Conservation (phyloP, 2,888 invertebrate species). For the Theodoxus fluviatilis region DNA sequence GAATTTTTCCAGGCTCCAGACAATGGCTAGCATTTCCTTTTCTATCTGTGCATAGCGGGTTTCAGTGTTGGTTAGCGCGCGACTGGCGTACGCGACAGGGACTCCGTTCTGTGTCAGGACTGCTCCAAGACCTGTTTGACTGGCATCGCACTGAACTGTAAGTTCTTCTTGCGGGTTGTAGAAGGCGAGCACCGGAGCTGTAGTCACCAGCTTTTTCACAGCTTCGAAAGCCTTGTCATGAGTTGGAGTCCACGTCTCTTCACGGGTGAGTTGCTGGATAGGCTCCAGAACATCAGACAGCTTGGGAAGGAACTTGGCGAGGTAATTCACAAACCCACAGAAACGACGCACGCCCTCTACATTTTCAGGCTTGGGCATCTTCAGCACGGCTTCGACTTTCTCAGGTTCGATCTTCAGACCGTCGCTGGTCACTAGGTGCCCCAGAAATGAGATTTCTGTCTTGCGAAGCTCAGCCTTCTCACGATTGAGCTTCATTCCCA, state of each 20-base stretch:
- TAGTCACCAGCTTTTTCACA: slow-evolving; percentile 28
- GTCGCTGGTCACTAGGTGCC: slow-evolving; percentile 24
- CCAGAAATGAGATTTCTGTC: slow-evolving; percentile 23
- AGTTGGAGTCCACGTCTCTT: slow-evolving; percentile 25
- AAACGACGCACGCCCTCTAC: slow-evolving; percentile 29
- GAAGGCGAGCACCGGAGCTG: slow-evolving; percentile 26
- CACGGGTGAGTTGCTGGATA: slow-evolving; percentile 14
- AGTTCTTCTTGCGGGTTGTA: slow-evolving; percentile 23
- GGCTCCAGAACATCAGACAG: slow-evolving; percentile 27
- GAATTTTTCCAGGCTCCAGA: slow-evolving; percentile 33
- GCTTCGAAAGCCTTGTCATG: slow-evolving; percentile 30
- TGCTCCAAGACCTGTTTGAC: slow-evolving; percentile 33
- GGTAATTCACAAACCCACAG: slow-evolving; percentile 32
- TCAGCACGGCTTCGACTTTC: slow-evolving; percentile 25
- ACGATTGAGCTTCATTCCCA: slow-evolving; percentile 21
- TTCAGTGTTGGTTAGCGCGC: slow-evolving; percentile 33
- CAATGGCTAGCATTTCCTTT: slow-evolving; percentile 36
- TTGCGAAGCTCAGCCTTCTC: slow-evolving; percentile 25
- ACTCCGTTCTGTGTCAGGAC: slow-evolving; percentile 33
- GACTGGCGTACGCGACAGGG: slow-evolving; percentile 35
- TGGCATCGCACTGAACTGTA: slow-evolving; percentile 29
- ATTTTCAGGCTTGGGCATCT: slow-evolving; percentile 29
- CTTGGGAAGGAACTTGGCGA: slow-evolving; percentile 33
- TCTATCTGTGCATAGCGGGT: slow-evolving; percentile 39
- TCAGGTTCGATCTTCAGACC: slow-evolving; percentile 31